Base-by-base conservation (phyloP, 2,797 vertebrate genomes). In the Rallus crepitans region DNA sequence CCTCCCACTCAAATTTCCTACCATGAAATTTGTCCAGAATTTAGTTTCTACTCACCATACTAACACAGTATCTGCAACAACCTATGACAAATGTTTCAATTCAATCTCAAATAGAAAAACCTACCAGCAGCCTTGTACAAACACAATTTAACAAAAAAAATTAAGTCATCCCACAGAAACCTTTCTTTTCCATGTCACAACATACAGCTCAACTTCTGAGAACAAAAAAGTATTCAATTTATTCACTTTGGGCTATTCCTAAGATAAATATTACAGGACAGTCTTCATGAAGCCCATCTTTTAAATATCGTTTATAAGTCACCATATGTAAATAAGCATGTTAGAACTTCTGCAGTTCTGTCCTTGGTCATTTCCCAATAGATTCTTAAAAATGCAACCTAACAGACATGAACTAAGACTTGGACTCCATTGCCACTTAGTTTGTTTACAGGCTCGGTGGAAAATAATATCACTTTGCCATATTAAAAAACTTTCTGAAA, bases 61-160 rank as follows among this genome's bases (percentile, higher is more conserved):
- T 59, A 77, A 86, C 15, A 60, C 15, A 39, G 31, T 16, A 60
- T 18, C 52, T 88, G 60, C 47, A 90, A 55, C 25, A 87, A 39
- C 19, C 56, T 40, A 40, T 25, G 24, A 23, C 53, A 24, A 48
- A 8, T 24, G 31, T 71, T 82, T 71, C 55, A 76, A 71, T 72
- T 85, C 50, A 33, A n/a, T 47, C 20, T 68, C 39, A 85, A 75
- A 52, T 0, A 89, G 35, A 53, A 92, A 92, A 85, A 79, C 31
- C 52, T 93, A 52, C 18, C 23, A 85, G 42, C 25, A 89, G 40
- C 30, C 45, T 61, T 40, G 33, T 57, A 61, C 47, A 82, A 87
- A 90, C 19, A 64, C 30, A 70, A 80, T 84, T 87, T 78, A 92
- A 94, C 24, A 12, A 82, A 39, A 39, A 73, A 81, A 81, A 14